Percentiles rank a stretch among this genome's conserved stretches.
phyloP scores from a whole-genome alignment of 2,113 vertebrate species.

The Strix uralensis region DNA sequence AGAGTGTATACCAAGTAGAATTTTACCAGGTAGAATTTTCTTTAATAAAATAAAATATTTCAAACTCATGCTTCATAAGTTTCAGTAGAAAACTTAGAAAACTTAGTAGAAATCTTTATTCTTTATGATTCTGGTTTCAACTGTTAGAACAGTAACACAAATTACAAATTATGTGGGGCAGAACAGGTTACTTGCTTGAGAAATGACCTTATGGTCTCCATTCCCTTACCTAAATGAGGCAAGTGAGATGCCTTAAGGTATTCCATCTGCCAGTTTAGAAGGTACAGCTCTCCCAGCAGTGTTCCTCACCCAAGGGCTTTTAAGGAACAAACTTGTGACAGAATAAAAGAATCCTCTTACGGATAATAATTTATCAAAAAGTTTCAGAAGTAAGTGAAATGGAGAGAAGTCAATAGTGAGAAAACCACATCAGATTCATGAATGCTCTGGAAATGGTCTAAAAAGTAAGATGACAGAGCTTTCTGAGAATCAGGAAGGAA shows the following conservation, averaged over 20 bases:
- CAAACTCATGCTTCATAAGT: not conserved
- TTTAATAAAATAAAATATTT: not conserved
- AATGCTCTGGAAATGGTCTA: not conserved
- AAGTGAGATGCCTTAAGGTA: not conserved
- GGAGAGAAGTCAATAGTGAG: not conserved
- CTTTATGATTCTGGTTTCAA: not conserved
- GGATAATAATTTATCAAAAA: not conserved
- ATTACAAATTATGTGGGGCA: not conserved
- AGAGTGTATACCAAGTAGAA: not conserved
- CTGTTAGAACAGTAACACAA: not conserved
- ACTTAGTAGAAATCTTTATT: not conserved
- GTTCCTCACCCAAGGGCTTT: not conserved
- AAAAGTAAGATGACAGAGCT: not conserved
- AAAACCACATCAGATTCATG: not conserved
- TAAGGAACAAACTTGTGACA: not conserved
- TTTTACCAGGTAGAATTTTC: not conserved
- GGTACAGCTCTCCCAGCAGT: not conserved
- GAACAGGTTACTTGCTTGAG: not conserved
- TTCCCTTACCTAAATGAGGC: not conserved
- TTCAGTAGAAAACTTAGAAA: not conserved
- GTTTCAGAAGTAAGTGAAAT: not conserved
- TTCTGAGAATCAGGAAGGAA: not conserved
- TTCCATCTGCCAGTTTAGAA: not conserved
- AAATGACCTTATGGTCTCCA: not conserved
- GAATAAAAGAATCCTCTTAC: not conserved